phyloP scores from a whole-genome alignment of 2,888 invertebrate genomes.

The Morpho helenor region DNA sequence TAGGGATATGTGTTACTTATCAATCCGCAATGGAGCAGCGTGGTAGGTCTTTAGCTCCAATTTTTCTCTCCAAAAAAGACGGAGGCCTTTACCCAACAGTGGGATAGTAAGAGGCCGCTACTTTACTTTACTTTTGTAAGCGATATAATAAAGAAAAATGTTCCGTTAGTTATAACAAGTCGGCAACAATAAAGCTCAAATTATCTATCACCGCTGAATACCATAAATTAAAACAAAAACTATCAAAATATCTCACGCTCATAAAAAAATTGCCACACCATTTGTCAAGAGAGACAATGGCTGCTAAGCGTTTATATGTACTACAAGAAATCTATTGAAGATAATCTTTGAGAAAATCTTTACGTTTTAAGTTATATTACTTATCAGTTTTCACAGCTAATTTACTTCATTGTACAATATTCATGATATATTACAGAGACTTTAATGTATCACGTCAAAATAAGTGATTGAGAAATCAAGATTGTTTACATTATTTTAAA shows the following conservation, averaged over 20 bases:
- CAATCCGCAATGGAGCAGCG: no score
- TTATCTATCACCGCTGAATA: constrained; percentile 1
- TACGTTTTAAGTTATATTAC: constrained; percentile 9
- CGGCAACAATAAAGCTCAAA: background rate
- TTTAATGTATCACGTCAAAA: no score
- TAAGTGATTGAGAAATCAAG: no score
- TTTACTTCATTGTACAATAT: constrained; percentile 11
- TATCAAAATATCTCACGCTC: constrained; percentile 11
- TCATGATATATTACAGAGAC: background rate
- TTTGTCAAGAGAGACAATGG: constrained; percentile 19
- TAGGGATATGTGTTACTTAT: no score
- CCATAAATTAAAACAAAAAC: constrained; percentile 10
- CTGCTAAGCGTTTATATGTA: constrained; percentile 15
- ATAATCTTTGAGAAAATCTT: constrained; percentile 21
- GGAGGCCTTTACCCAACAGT: no score
- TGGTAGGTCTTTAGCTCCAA: no score
- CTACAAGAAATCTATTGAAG: constrained; percentile 15
- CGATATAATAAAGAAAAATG: background rate
- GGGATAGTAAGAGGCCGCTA: no score
- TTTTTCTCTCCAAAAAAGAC: no score
- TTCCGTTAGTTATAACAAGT: constrained; percentile 4
- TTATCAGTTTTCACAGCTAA: constrained; percentile 14
- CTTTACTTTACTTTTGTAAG: no score
- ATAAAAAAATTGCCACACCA: constrained; percentile 9
- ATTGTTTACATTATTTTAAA: background rate